Base-by-base conservation (phyloP, 2,797 vertebrate genomes). In the Poeciliopsis paucimaculata region DNA sequence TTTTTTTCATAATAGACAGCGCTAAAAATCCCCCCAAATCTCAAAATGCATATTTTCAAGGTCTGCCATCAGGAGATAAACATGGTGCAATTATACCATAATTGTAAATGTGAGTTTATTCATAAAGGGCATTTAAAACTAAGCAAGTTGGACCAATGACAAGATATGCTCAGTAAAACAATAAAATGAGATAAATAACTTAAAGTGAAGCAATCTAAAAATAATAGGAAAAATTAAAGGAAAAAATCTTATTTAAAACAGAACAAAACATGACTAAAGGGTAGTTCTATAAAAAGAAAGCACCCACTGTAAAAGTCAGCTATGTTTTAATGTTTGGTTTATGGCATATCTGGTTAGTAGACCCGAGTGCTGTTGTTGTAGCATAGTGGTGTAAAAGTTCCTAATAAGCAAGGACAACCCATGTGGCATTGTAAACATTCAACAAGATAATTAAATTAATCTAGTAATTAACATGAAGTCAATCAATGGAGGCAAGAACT, bases 1-100 rank as follows among this genome's bases (percentile, higher is more conserved):
- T 80, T 88, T 57, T 72, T 82, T 87, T 76, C 20, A 77, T 36
- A 79, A 70, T 2, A 57, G 57, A 66, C 74, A 80, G 8, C 45
- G 55, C 68, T 41, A 45, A 45, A 47, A 82, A 74, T 34, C 31
- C 31, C 31, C 31, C 31, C 34, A n/a, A n/a, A 78, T 39, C 71
- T 73, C 23, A 45, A 51, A 81, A 77, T 66, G 26, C 20, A n/a
- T 20, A 2, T 80, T 79, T 81, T 75, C n/a, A 74, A 77, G 68
- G 43, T 81, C 75, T 73, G 80, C 78, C 36, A 68, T 41, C 26
- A 26, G 23, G 20, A 68, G 64, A 41, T 41, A 68, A 39, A 68
- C 83, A 68, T 81, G 46, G 84, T 80, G 86, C 73, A 81, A 13
- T 26, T 53, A 8, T 74, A n/a, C 12, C 26, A 60, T n/a, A 60